phyloP scores from a whole-genome alignment of 2,888 invertebrate genomes.

The Thera obeliscata region DNA sequence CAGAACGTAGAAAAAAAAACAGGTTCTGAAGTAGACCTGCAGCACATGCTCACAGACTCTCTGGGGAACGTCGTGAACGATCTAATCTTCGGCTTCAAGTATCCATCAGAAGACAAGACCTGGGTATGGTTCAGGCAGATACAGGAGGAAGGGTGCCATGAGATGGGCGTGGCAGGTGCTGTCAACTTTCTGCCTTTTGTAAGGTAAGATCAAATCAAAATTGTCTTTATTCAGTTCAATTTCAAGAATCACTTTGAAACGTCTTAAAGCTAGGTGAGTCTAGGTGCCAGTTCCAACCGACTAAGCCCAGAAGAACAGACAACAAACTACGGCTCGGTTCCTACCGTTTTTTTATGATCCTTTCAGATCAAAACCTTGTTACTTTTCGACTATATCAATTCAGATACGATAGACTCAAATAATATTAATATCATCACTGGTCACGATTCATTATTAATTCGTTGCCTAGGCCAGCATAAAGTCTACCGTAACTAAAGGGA shows the following conservation, averaged over 20 bases:
- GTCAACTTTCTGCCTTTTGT: slow-evolving; percentile 94
- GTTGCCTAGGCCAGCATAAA: background rate
- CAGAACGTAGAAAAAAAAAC: slow-evolving; percentile 63
- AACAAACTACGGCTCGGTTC: too few species aligned
- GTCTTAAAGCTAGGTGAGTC: too few species aligned
- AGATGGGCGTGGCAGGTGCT: slow-evolving; percentile 92
- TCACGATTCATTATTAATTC: background rate
- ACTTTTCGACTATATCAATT: too few species aligned
- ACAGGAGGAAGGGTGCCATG: slow-evolving; percentile 93
- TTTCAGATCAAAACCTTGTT: too few species aligned
- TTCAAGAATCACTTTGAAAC: too few species aligned
- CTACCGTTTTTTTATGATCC: too few species aligned
- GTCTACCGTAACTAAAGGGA: background rate
- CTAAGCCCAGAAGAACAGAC: too few species aligned
- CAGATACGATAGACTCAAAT: too few species aligned
- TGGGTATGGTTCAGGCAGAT: slow-evolving; percentile 91
- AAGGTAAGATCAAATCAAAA: slow-evolving; percentile 73
- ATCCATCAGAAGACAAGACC: slow-evolving; percentile 86
- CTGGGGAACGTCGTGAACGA: slow-evolving; percentile 91
- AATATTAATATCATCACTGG: background rate
- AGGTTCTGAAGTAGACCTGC: slow-evolving; percentile 75
- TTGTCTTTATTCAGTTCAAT: too few species aligned
- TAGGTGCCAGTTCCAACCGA: too few species aligned
- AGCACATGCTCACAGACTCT: slow-evolving; percentile 86
- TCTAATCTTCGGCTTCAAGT: slow-evolving; percentile 91